Base-by-base conservation (phyloP, 30 jellyfish, hydroid and myxozoan species). In the Phacellophora camtschatica region DNA sequence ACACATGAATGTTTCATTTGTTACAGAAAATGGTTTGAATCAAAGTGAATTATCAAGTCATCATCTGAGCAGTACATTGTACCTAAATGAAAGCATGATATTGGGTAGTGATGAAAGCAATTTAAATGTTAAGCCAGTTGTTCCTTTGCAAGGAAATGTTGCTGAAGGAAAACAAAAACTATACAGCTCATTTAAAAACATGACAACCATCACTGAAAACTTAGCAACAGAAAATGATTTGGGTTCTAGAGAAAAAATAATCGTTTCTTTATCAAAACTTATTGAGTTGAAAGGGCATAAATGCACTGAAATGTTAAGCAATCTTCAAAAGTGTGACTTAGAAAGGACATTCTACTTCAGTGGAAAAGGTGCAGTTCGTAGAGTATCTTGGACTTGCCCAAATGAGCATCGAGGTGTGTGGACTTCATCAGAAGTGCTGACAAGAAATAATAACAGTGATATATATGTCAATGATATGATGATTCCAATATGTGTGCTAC, bases 351-450 rank as follows among this genome's bases (percentile, higher is more conserved):
- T 39, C 13, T 39, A 7, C 7, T 39, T 39, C 13, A 5, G 0
- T 41, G 55, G 55, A 0, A 41, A 41, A 41, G 55, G 55, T 41
- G 1, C 85, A 0, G 85, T 71, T 0, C 0, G 18, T 6, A 20
- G 11, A 5, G 22, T 71, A 12, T 22, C 53, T 0, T 71, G 85
- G 85, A 15, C 8, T 12, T 71, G 85, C 31, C 0, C 11, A 0
- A 71, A 48, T 12, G 27, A 28, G 0, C 85, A 71, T 31, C 25
- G 8, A 22, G 77, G 77, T 0, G 5, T 1, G 5, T 71, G 85
- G 85, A 16, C 19, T 15, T 71, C 85, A 6, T 71, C 85, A 5
- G 85, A 71, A 50, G 77, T 48, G 16, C 27, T 71, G 8, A 5
- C 23, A 13, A 31, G 16, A 9, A 24, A 49, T 9, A n/a, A 31